These are phyloP conservation scores for Lepus timidus DNA, from an alignment of 2,113 vertebrate species.

Conservation along the genomic window DNA sequence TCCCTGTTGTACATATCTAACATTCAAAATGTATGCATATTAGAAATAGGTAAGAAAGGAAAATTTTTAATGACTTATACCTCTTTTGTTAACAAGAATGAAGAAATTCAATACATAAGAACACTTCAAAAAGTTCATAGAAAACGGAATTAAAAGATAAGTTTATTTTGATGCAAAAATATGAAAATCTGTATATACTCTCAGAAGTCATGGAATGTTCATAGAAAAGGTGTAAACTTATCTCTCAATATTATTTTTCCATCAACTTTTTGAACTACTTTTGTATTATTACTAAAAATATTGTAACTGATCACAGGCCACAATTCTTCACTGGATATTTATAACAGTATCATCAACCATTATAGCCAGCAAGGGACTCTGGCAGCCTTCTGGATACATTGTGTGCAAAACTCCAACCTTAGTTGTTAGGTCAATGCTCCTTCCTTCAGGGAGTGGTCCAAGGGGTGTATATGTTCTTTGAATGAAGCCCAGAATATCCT, in stretches of 20 bases:
- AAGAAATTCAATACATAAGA: background rate
- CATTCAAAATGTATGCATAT: background rate
- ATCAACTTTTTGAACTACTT: too few relatives aligned
- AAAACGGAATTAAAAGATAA: too few relatives aligned
- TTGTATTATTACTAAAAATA: conserved; percentile 27
- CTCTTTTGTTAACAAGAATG: background rate
- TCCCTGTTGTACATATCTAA: background rate
- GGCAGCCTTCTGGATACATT: background rate
- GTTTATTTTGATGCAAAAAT: too few relatives aligned
- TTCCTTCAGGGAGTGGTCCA: background rate
- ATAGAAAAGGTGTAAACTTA: too few relatives aligned
- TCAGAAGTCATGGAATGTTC: too few relatives aligned
- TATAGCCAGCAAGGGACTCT: background rate
- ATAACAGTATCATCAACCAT: background rate
- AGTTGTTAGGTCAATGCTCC: background rate
- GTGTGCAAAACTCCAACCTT: background rate
- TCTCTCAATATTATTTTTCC: too few relatives aligned
- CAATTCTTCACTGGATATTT: background rate
- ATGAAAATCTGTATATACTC: too few relatives aligned
- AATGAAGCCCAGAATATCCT: background rate
- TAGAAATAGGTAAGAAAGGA: background rate
- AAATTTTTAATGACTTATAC: background rate
- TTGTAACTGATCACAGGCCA: conserved; percentile 29
- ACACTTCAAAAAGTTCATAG: too few relatives aligned
- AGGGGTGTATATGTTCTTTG: background rate